These are phyloP conservation scores for Ptyas mucosa DNA, from an alignment of 2,113 vertebrate genomes.

Conservation along the genomic window DNA sequence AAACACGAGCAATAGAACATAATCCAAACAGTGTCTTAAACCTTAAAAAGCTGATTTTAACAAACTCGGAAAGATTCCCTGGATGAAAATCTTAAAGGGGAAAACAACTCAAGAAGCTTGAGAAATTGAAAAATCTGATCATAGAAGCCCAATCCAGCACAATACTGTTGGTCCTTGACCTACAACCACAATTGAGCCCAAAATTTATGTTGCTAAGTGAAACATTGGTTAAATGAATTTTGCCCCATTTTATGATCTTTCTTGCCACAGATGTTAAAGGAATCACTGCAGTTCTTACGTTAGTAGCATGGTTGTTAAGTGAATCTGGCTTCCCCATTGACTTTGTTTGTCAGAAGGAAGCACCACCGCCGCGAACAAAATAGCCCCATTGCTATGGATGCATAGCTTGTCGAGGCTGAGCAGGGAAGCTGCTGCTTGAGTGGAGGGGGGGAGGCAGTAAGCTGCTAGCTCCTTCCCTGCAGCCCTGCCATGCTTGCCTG, in stretches of 20 bases:
- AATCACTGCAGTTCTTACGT: too few relatives aligned
- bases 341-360: too few relatives aligned
- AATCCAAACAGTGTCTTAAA: background rate
- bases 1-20: background rate
- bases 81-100: background rate
- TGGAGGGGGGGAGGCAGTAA: too few relatives aligned
- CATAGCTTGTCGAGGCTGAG: too few relatives aligned
- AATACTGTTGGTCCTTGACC: background rate
- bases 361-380: too few relatives aligned
- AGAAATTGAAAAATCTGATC: background rate
- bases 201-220: background rate
- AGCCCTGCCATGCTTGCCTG: too few relatives aligned
- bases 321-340: too few relatives aligned
- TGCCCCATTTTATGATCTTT: background rate
- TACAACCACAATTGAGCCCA: background rate
- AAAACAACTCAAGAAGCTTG: background rate
- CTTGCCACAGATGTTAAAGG: background rate
- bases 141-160: background rate
- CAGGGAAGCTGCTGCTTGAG: too few relatives aligned
- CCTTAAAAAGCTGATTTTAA: background rate
- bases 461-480: too few relatives aligned
- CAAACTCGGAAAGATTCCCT: background rate
- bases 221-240: background rate
- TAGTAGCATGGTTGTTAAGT: too few relatives aligned
- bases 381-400: too few relatives aligned